phyloP scores from a whole-genome alignment of 2,797 vertebrate genomes.

The Podargus strigoides region DNA sequence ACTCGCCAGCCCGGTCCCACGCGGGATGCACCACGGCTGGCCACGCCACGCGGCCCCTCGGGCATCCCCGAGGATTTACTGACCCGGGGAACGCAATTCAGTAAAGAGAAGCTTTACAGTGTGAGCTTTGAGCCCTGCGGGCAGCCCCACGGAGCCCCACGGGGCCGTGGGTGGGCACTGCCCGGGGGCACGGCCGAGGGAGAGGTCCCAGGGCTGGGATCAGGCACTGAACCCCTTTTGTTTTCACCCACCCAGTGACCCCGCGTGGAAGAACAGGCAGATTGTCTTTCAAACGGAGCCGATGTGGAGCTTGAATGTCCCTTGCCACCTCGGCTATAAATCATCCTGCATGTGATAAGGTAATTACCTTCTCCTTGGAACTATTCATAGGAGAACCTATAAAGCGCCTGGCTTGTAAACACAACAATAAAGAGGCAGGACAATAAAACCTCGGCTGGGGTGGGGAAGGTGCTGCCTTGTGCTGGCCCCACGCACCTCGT shows the following conservation, averaged over 20 bases:
- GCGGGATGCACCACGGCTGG: too few species aligned
- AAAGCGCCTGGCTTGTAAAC: conserved; percentile 68
- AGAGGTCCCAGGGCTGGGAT: not conserved
- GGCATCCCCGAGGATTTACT: not conserved
- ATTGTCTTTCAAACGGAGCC: conserved; percentile 53
- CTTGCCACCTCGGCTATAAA: conserved; percentile 78
- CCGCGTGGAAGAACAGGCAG: not conserved
- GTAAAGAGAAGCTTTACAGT: not conserved
- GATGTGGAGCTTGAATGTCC: conserved; percentile 36
- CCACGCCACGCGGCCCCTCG: not conserved
- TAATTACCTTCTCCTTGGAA: conserved; percentile 87
- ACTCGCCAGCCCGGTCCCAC: not conserved
- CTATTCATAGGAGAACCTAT: conserved; percentile 74
- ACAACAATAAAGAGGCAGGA: conserved; percentile 10
- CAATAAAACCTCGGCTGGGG: conserved; percentile 21
- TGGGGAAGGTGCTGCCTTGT: not conserved
- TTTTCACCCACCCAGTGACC: conserved; percentile 14
- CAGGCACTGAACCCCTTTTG: not conserved
- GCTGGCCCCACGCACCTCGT: not conserved
- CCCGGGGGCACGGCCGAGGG: not conserved
- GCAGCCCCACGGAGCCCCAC: not conserved
- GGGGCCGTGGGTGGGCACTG: not conserved
- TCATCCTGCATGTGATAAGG: conserved; percentile 79
- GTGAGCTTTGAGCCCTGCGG: conserved; percentile 10
- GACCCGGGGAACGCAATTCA: not conserved